Evolutionary conservation across 1,140 invertebrate species (phyloP), one percentile per base, ranked within the genome.

Genomic region (Drosophila kanapiae): DNA sequence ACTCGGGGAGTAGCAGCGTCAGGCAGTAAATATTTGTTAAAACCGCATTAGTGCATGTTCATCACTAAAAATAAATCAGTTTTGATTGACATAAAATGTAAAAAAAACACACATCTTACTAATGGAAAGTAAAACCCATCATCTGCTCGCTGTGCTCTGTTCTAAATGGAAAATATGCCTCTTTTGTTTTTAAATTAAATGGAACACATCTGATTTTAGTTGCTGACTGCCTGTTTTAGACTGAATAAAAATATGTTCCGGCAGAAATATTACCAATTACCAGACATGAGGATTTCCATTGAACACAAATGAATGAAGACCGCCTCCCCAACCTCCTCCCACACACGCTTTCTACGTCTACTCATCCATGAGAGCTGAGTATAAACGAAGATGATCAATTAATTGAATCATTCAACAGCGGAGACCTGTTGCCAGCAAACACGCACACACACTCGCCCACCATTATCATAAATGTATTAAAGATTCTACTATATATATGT

Each of bases 381-480:
- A 88, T 83, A 77, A 80, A 74, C 70, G 70, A 78, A 88, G 76
- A 80, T 87, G 83, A 86, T 86, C 82, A 87, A 87, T 87, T 88
- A 88, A 87, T 87, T 87, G 85, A 88, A 87, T 87, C 83, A 88
- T 88, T 87, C 84, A 87, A 71, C 83, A 61, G 71, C 83, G 47
- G 85, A 69, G 77, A 87, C 83, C 84, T 87, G 83, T 87, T 87
- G 84, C 83, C 84, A 78, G 84, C 69, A 81, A 62, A 67, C 79
- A 31, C 38, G 42, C 40, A 58, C 10, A 38, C 49, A 35, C 23
- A 42, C 48, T 61, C 10, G 43, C 27, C 37, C 47, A 58, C 33
- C 57, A 27, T 31, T 70, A 72, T 51, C 31, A 47, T 40, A 35
- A 48, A 40, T 78, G 31, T 63, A 56, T 57, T 51, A 56, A 33